These are phyloP conservation scores for Gymnoscelis rufifasciata DNA, from an alignment of 2,888 invertebrate species.

Conservation along the genomic window DNA sequence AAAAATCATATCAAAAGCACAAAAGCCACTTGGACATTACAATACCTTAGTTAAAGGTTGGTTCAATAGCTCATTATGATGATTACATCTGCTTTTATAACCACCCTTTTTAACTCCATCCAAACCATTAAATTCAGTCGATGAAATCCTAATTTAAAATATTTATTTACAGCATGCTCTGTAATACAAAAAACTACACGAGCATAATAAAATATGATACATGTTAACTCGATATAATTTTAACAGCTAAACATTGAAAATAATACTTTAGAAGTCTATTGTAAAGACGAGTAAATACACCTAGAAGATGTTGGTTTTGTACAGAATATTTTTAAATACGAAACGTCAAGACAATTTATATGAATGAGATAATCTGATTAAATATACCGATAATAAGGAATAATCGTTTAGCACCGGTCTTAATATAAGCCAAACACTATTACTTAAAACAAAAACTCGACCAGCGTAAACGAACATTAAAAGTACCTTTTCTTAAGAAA, in stretches of 20 bases:
- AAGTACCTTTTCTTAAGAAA: constrained; percentile 4
- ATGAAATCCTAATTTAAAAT: constrained; percentile 50
- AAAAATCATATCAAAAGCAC: constrained; percentile 34
- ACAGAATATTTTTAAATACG: constrained; percentile 37
- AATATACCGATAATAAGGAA: too few relatives aligned
- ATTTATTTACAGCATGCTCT: constrained; percentile 29
- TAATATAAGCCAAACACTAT: too few relatives aligned
- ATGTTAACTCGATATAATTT: constrained; percentile 72
- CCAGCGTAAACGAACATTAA: constrained; percentile 18
- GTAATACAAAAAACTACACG: constrained; percentile 16
- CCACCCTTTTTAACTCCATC: constrained; percentile 23
- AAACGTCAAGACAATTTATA: constrained; percentile 13
- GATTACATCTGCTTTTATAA: neutral
- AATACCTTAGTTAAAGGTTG: constrained; percentile 31
- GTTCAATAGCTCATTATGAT: constrained; percentile 15
- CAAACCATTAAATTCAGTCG: constrained; percentile 62
- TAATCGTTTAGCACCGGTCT: too few relatives aligned
- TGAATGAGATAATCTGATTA: constrained; percentile 8
- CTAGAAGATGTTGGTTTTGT: constrained; percentile 40
- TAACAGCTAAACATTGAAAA: constrained; percentile 61
- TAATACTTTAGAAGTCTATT: constrained; percentile 48
- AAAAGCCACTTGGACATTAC: constrained; percentile 43
- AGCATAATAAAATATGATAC: constrained; percentile 64
- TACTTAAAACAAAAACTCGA: constrained; percentile 3
- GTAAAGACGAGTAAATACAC: constrained; percentile 42